Evolutionary conservation across 2,888 invertebrate species (phyloP).

Genomic region (Spodoptera exigua): DNA sequence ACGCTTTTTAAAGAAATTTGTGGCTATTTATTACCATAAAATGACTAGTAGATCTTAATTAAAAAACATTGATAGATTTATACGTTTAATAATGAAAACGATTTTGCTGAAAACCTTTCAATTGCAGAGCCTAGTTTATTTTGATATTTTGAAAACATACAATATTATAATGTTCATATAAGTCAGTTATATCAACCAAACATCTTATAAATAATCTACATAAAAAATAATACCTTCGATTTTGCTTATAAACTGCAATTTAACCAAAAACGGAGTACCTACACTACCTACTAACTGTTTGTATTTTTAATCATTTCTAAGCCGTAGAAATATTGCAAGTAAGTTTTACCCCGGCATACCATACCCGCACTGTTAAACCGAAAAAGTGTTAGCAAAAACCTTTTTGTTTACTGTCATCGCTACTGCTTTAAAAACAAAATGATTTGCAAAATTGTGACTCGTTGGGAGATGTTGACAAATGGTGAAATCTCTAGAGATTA

Average conservation of each 20-base stretch:
- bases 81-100: too few species aligned
- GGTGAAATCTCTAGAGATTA: constrained; percentile 43
- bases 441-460: constrained; percentile 52
- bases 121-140: too few species aligned
- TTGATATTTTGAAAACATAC: too few species aligned
- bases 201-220: too few species aligned
- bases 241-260: background rate
- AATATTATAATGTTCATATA: too few species aligned
- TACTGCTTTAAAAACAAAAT: constrained; percentile 50
- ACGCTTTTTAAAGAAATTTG: constrained; percentile 22
- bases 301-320: too few species aligned
- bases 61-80: too few species aligned
- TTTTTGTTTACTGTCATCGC: constrained; percentile 55
- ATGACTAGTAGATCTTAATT: background rate
- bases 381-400: constrained; percentile 32
- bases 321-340: background rate
- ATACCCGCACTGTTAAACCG: constrained; percentile 20
- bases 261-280: background rate
- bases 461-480: constrained; percentile 63
- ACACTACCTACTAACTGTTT: too few species aligned
- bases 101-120: too few species aligned
- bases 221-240: too few species aligned
- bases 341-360: constrained; percentile 1
- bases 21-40: constrained; percentile 14
- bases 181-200: too few species aligned